Conservation (phyloP, 64 coral and sea anemone genomes). For the Montipora foliosa region DNA sequence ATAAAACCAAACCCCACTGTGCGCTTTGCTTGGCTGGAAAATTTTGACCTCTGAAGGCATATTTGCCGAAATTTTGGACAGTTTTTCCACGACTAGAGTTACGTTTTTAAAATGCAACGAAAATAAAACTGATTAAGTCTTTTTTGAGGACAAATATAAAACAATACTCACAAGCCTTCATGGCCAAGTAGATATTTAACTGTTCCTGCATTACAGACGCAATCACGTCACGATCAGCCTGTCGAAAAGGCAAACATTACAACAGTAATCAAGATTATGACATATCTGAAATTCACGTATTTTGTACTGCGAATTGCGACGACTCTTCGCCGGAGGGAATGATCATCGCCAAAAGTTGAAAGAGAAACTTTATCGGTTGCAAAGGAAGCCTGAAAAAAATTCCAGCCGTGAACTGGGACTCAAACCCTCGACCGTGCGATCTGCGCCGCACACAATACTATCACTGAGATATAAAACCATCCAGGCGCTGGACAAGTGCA, state of each 20-base stretch:
- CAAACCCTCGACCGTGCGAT: no score
- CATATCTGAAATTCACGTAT: background rate
- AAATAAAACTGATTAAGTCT: background rate
- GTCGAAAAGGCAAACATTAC: background rate
- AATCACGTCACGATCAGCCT: conserved; percentile 26
- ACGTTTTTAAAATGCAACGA: background rate
- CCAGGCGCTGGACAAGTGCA: no score
- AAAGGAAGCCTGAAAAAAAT: no score
- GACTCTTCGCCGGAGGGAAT: no score
- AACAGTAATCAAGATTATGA: background rate
- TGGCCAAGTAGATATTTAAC: background rate
- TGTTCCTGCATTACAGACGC: conserved; percentile 11
- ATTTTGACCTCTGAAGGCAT: background rate
- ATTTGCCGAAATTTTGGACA: background rate
- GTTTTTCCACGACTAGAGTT: background rate
- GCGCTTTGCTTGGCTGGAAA: background rate
- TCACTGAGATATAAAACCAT: no score
- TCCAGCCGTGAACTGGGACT: no score
- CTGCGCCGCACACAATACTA: no score
- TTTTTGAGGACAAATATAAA: background rate
- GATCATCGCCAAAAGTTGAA: no score
- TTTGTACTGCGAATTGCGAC: no score
- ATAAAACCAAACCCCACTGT: no score
- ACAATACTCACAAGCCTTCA: conserved; percentile 29
- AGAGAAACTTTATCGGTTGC: no score